Conservation (phyloP, 2,113 vertebrate genomes). For the Lucifuga dentata region DNA sequence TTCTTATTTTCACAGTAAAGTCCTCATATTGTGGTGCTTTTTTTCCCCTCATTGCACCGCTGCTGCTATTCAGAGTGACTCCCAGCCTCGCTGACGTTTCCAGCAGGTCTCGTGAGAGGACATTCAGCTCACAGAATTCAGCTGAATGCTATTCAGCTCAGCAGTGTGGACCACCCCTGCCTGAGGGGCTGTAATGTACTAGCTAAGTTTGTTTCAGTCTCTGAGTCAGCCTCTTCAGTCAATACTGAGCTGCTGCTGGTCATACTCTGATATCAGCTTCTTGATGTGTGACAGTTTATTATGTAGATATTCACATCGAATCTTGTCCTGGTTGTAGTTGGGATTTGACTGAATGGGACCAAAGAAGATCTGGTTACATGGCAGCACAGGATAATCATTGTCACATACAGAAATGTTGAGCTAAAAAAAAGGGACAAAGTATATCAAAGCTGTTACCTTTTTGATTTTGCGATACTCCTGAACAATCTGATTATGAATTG, state of each 20-base stretch:
- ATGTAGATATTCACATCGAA: conserved; percentile 94
- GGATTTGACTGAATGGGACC: conserved; percentile 87
- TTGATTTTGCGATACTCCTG: conserved; percentile 94
- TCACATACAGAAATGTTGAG: fast-evolving
- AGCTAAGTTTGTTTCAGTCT: background rate
- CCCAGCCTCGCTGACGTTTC: background rate
- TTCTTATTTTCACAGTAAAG: background rate
- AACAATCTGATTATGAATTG: conserved; percentile 90
- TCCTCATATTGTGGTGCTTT: conserved; percentile 44
- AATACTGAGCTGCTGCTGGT: conserved; percentile 85
- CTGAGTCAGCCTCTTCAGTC: conserved; percentile 31
- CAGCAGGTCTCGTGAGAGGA: conserved; percentile 7
- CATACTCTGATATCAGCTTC: conserved; percentile 92
- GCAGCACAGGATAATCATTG: background rate
- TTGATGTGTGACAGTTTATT: conserved; percentile 96
- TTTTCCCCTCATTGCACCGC: conserved; percentile 88
- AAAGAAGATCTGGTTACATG: background rate
- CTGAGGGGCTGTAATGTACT: background rate
- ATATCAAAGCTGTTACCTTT: conserved; percentile 81
- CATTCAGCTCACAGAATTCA: conserved; percentile 9
- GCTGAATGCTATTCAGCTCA: conserved; percentile 18
- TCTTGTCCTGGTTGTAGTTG: conserved; percentile 91
- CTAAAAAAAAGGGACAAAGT: background rate
- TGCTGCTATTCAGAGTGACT: conserved; percentile 47
- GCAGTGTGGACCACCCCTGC: conserved; percentile 12